phyloP scores from a whole-genome alignment of 2,113 vertebrate genomes.

The Acrocephalus arundinaceus region DNA sequence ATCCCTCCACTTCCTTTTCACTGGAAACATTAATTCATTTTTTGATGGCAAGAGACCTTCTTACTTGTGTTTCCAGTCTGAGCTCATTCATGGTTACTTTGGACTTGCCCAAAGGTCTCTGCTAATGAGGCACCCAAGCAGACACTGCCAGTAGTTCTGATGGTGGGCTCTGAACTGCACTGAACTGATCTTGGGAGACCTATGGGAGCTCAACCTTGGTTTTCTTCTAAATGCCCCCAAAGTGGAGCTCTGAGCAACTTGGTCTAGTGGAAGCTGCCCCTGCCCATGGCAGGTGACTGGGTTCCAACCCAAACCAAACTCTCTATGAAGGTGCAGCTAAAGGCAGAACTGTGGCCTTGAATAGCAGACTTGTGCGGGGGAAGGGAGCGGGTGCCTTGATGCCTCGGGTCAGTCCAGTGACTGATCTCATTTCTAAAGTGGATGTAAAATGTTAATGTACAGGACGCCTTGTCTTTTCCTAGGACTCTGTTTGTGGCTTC shows the following conservation, averaged over 20 bases:
- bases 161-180: background rate
- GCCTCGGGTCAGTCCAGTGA: background rate
- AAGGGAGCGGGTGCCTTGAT: fast-evolving
- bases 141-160: background rate
- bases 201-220: background rate
- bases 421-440: background rate
- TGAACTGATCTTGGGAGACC: background rate
- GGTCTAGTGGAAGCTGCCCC: background rate
- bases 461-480: background rate
- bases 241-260: background rate
- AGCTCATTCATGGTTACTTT: background rate
- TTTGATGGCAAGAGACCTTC: background rate
- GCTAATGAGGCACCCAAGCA: background rate
- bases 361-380: background rate
- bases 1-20: background rate
- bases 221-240: background rate
- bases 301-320: background rate
- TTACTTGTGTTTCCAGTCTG: background rate
- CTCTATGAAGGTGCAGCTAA: background rate
- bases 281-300: background rate
- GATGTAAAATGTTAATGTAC: background rate
- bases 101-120: background rate
- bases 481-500: conserved; percentile 77
- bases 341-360: background rate
- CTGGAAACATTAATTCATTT: background rate